Percentiles rank a stretch among this genome's conserved stretches.
Evolutionary conservation across 2,888 invertebrate genomes (phyloP).

Genomic region (Caenorhabditis sp.): DNA sequence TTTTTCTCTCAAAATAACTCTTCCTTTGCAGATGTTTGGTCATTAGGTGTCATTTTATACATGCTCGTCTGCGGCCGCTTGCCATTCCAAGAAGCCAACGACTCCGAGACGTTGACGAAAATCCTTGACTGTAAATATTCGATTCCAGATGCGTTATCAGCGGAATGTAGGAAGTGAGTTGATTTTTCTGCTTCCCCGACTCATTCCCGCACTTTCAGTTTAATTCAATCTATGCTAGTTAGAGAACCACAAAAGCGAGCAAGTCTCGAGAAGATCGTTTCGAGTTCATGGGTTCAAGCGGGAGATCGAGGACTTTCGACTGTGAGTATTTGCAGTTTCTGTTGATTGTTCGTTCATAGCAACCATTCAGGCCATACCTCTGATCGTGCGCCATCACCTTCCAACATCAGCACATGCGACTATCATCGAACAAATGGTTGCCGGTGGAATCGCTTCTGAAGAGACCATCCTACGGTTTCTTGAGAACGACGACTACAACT

Average conservation of each 20-base stretch:
- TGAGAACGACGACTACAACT: constrained; percentile 96
- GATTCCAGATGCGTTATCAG: constrained; percentile 92
- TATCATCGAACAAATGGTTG: constrained; percentile 96
- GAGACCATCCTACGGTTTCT: constrained; percentile 91
- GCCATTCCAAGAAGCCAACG: constrained; percentile 99
- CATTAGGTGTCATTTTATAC: constrained; percentile 96
- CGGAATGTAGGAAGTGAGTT: constrained; percentile 89
- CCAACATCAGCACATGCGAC: constrained; percentile 92
- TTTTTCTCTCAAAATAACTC: not conserved
- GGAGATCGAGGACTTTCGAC: constrained; percentile 81
- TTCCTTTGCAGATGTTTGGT: constrained; percentile 91
- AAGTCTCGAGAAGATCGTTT: constrained; percentile 91
- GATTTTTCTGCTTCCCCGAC: not conserved
- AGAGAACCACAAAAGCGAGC: constrained; percentile 94
- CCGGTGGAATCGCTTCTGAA: constrained; percentile 94
- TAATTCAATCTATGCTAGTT: constrained; percentile 95
- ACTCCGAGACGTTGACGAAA: constrained; percentile 98
- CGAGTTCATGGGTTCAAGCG: constrained; percentile 86
- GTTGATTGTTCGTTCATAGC: too few species aligned
- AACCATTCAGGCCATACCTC: constrained; percentile 76
- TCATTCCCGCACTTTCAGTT: constrained; percentile 85
- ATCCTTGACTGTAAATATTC: constrained; percentile 99
- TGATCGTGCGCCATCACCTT: constrained; percentile 91
- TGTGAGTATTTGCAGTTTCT: constrained; percentile 56
- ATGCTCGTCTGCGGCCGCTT: constrained; percentile 98